Evolutionary conservation across 2,797 vertebrate genomes (phyloP).

Genomic region (Decapterus maruadsi): DNA sequence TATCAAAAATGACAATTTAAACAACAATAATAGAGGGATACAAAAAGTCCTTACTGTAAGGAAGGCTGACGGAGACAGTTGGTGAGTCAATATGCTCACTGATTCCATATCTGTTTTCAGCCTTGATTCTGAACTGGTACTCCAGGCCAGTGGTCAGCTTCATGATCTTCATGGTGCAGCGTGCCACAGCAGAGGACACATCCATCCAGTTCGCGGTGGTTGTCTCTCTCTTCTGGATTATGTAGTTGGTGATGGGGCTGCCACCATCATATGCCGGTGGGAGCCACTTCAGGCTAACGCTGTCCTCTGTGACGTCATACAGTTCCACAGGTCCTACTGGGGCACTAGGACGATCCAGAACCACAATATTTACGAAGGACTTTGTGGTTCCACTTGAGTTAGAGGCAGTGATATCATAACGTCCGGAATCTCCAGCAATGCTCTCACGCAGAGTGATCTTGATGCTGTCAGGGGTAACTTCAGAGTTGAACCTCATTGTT

Average conservation of each 20-base stretch:
- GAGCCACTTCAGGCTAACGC: constrained; percentile 92
- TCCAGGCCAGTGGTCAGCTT: constrained; percentile 94
- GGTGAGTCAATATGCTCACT: constrained; percentile 95
- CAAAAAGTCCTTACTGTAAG: constrained; percentile 91
- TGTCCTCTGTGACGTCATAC: constrained; percentile 94
- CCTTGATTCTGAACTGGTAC: constrained; percentile 98
- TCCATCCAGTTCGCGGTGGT: constrained; percentile 95
- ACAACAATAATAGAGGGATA: background rate
- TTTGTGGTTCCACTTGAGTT: constrained; percentile 97
- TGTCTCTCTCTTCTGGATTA: constrained; percentile 96
- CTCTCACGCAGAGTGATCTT: constrained; percentile 95
- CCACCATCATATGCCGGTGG: constrained; percentile 95
- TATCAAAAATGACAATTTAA: background rate
- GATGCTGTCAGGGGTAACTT: constrained; percentile 93
- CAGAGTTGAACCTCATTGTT: constrained; percentile 97
- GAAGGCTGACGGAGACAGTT: constrained; percentile 89
- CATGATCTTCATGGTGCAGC: constrained; percentile 94
- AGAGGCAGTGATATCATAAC: constrained; percentile 94
- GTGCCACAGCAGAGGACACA: constrained; percentile 94
- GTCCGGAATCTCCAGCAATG: constrained; percentile 91
- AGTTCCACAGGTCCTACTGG: constrained; percentile 93
- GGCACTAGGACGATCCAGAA: constrained; percentile 93
- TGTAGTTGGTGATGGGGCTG: constrained; percentile 97
- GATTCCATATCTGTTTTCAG: constrained; percentile 98
- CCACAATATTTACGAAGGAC: constrained; percentile 92